Base-by-base conservation (phyloP, 1,140 invertebrate species). In the Zaprionus ornatus region DNA sequence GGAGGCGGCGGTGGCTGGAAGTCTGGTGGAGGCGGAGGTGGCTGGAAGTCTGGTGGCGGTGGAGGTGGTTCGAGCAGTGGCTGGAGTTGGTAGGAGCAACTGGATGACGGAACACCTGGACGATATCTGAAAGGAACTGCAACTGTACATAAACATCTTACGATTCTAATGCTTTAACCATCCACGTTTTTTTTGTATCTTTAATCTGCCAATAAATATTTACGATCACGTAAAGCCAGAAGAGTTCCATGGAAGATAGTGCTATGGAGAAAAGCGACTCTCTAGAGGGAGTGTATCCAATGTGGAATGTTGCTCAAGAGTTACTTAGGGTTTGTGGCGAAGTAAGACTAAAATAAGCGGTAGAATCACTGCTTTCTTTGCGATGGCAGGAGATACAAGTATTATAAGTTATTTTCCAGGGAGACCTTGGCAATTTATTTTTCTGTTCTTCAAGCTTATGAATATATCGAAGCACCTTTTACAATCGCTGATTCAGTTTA, bases 71-170 rank as follows among this genome's bases (percentile, higher is more conserved):
- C 60, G 60, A 66, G 57, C 25, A 54, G 56, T n/a, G 74, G 62
- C 64, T 83, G 82, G 82, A 83, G 77, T 62, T 83, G 84, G 83
- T 87, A 88, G 55, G 52, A 19, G 1, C 2, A 32, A 12, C 23
- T 9, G 23, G 32, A 48, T 15, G 48, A 74, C 17, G 27, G 17
- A 62, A 42, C 55, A 68, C 60, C 45, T 27, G 74, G 52, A 45
- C 83, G 79, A 82, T 42, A 67, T 23, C 40, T 45, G 17, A 69
- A 45, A 54, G 50, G 12, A 85, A 57, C 52, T 79, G 67, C 66
- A 70, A 61, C 66, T 85, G 82, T 85, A 85, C 37, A 85, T 86
- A 85, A 56, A 66, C 25, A 73, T 42, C 37, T 74, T 48, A 65
- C 78, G 37, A 65, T 37, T 69, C 67, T 64, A 55, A 60, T 69